Evolutionary conservation across 2,888 invertebrate species (phyloP), one percentile per base, ranked within the genome.

Genomic region (Brachypterus glaber): DNA sequence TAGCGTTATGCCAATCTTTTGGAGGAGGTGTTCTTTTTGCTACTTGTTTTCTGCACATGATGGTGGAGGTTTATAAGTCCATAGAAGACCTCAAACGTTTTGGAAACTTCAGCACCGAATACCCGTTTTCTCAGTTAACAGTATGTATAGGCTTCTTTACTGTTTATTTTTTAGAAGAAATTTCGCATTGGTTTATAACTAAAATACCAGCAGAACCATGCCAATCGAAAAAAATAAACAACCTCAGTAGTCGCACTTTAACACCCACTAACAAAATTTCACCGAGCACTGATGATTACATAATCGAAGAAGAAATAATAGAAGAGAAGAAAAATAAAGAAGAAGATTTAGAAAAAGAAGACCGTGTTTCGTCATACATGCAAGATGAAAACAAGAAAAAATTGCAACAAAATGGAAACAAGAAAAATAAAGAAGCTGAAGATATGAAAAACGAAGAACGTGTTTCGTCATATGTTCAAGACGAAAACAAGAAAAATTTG

Each of bases 1-100:
- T 67, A 27, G 63, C 61, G 13, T 45, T 64, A 33, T 59, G 69
- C 35, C 67, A 67, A 47, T 61, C 69, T 30, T 71, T 74, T 46
- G 72, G 73, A 13, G 73, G 73, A 5, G 74, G 74, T 5, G 71
- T 73, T 2, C 57, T 74, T n/a, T 63, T 74, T 37, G 71, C 73
- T 17, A 73, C 73, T 2, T 71, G 71, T 41, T 72, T 74, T 47
- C 58, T 72, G n/a, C 73, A 74, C 51, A 69, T 74, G 67, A 67
- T 73, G 50, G 70, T 72, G 2, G 73, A 73, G 53, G 70, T 71
- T 2, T 61, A 68, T 37, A 62, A 64, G 32, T 62, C 66, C 5
- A 57, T 70, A 38, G 59, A 63, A 29, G 53, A 55, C 17, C 46
- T 66, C n/a, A 61, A 59, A 39, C 48, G 50, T 31, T 49, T 50